These are phyloP conservation scores for Drosophila suzukii DNA, from an alignment of 1,140 invertebrate species.

Conservation along the genomic window DNA sequence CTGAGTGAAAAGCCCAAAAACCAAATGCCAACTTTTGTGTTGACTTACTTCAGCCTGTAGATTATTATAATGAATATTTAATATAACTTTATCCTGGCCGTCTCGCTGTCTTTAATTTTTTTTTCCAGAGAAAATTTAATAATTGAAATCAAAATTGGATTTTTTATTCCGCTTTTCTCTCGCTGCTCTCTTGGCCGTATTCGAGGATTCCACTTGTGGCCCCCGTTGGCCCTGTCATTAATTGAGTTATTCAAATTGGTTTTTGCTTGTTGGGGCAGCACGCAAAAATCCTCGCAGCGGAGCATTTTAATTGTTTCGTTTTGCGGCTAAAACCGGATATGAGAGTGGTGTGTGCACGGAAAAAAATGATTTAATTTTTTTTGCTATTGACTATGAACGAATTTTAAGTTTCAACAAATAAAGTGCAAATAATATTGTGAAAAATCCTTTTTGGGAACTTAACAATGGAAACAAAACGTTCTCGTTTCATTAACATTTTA, in stretches of 20 bases:
- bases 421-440: no score
- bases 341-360: not conserved
- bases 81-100: slow-evolving; percentile 55
- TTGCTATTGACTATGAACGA: no score
- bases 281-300: slow-evolving; percentile 24
- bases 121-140: slow-evolving; percentile 33
- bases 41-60: slow-evolving; percentile 45
- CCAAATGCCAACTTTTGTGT: slow-evolving; percentile 52
- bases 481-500: no score
- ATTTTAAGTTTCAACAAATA: no score
- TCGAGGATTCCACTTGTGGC: slow-evolving; percentile 29
- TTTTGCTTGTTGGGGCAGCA: slow-evolving; percentile 35
- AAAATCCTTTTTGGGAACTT: no score
- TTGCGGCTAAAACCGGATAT: slow-evolving; percentile 20
- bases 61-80: slow-evolving; percentile 80
- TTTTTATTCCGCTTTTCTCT: slow-evolving; percentile 16
- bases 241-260: slow-evolving; percentile 69
- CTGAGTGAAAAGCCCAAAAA: slow-evolving; percentile 26
- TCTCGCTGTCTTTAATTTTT: slow-evolving; percentile 22
- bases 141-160: slow-evolving; percentile 58
- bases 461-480: no score
- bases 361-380: not conserved
- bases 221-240: slow-evolving; percentile 49
- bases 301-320: slow-evolving; percentile 68
- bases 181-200: slow-evolving; percentile 25